Percentiles rank a stretch among this genome's conserved stretches.
Evolutionary conservation across 2,113 vertebrate species (phyloP).

Genomic region (Climacteris rufus): DNA sequence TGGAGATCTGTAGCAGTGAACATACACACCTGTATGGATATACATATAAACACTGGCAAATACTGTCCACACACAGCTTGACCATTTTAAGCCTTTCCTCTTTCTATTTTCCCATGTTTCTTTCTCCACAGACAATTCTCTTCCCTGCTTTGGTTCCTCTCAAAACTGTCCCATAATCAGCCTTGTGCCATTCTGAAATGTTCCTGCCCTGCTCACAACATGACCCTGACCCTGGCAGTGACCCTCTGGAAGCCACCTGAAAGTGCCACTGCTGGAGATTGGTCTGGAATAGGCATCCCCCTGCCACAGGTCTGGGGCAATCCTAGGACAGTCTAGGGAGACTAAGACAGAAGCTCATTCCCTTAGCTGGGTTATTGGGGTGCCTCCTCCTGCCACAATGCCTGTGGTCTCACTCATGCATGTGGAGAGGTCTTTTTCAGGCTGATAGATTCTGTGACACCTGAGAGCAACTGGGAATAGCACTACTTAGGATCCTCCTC

Average conservation of each 20-base stretch:
- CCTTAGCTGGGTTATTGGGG: accelerated
- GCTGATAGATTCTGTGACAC: background rate
- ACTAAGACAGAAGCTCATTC: background rate
- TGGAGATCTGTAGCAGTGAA: background rate
- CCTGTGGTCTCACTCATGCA: accelerated
- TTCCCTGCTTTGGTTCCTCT: background rate
- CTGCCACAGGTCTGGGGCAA: accelerated
- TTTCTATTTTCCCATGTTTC: background rate
- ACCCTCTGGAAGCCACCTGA: background rate
- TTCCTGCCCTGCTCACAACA: background rate
- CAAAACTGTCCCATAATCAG: background rate
- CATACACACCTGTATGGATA: accelerated
- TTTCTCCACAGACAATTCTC: background rate
- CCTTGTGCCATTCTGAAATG: background rate
- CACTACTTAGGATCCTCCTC: background rate
- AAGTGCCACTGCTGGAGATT: accelerated
- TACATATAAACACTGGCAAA: background rate
- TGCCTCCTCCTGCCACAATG: accelerated
- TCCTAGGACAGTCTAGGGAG: background rate
- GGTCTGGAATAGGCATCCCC: accelerated
- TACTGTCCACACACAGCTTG: background rate
- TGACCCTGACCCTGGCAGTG: background rate
- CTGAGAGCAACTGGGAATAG: background rate
- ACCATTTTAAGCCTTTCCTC: background rate
- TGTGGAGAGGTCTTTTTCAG: background rate